These are phyloP conservation scores for Trissolcus basalis DNA, from an alignment of 1,140 invertebrate genomes.

Conservation along the genomic window DNA sequence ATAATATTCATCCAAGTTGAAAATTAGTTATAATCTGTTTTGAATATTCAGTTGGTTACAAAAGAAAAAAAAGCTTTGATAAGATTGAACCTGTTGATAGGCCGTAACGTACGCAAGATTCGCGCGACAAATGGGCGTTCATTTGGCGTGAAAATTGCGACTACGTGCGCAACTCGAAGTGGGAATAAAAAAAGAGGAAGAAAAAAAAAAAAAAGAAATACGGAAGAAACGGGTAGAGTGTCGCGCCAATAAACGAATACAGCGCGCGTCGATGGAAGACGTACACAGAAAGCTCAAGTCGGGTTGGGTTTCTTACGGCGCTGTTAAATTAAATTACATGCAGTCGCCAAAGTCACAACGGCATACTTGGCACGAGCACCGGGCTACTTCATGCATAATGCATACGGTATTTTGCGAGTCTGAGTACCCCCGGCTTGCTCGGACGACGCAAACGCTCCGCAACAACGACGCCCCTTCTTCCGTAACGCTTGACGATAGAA, in stretches of 20 bases:
- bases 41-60: no score
- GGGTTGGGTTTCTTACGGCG: slow-evolving; percentile 67
- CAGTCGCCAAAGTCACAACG: slow-evolving; percentile 71
- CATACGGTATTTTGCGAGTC: slow-evolving; percentile 72
- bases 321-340: slow-evolving; percentile 74
- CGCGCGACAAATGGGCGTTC: slow-evolving; percentile 31
- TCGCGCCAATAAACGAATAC: slow-evolving; percentile 31
- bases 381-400: slow-evolving; percentile 70
- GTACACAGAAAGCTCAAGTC: slow-evolving; percentile 17
- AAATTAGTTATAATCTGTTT: no score
- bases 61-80: slow-evolving; percentile 5
- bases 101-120: slow-evolving; percentile 13
- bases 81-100: slow-evolving; percentile 33
- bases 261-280: slow-evolving; percentile 44
- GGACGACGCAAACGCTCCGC: slow-evolving; percentile 31
- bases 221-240: slow-evolving; percentile 6
- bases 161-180: slow-evolving; percentile 25
- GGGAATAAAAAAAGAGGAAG: slow-evolving; percentile 20
- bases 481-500: slow-evolving; percentile 19
- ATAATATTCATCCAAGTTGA: no score
- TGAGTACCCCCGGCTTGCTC: slow-evolving; percentile 48
- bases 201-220: no score
- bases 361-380: slow-evolving; percentile 71
- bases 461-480: slow-evolving; percentile 28
- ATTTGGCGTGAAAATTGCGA: slow-evolving; percentile 36